Evolutionary conservation across 92 coral and sea anemone species (phyloP), one percentile per base, ranked within the genome.

Genomic region (Galaxea fascicularis): DNA sequence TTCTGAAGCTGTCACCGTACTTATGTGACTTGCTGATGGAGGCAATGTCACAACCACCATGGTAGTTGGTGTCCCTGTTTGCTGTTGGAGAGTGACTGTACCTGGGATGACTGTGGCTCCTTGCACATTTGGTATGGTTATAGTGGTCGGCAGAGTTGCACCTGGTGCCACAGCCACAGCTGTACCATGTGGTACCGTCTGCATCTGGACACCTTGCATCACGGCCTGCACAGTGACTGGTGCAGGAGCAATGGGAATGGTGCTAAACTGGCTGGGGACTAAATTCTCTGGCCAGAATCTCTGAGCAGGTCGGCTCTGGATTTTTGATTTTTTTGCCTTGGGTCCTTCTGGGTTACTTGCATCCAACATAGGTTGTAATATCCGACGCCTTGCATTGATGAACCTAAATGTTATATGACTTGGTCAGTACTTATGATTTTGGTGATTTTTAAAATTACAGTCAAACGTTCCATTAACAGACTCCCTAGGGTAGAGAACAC

Each of bases 221-320:
- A 86, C 45, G 21, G 92, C 83, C 58, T 92, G 95, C 8, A 89
- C 95, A 9, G 95, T 89, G 58, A 87, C 90, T 21, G 89, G 92
- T 17, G 92, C 94, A 44, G 95, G 98, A 14, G 95, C 95, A 49
- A 94, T 94, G 0, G 98, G 98, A 53, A 92, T 78, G 30, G 95
- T 80, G 44, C 84, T 87, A 65, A 80, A 87, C 59, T 94, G 98
- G 52, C 92, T 91, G 0, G 93, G 99, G 52, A 97, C 99, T n/a
- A 97, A 82, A 26, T 96, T 92, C 13, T 97, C 99, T 0, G 99
- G 98, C 99, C 99, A 97, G 76, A 97, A 97, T 58, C 99, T 87
- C 81, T 95, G 98, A 20, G 99, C 99, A 13, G 98, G 95, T 16
- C 98, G 91, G 63, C 93, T 93, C 79, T 97, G 99, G 57, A 93